Percentiles rank a stretch among this genome's conserved stretches.
phyloP scores from a whole-genome alignment of 2,113 vertebrate species.

The Elephantulus edwardii region DNA sequence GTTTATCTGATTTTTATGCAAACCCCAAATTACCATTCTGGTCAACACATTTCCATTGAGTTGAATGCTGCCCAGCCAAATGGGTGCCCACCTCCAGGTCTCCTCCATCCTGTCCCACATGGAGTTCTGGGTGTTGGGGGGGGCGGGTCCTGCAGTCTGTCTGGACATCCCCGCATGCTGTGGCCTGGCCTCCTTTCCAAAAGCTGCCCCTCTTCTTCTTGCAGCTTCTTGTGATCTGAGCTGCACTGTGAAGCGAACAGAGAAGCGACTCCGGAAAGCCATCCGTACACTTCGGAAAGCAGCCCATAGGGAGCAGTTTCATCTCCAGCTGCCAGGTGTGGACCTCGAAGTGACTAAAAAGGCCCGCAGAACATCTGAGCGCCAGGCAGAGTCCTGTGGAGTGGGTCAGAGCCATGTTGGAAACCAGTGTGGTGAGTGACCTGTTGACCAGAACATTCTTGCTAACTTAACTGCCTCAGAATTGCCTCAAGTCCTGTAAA shows the following conservation, averaged over 20 bases:
- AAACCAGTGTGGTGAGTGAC: slow-evolving; percentile 93
- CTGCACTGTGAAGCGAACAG: slow-evolving; percentile 91
- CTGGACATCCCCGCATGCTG: not conserved
- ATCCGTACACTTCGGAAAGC: slow-evolving; percentile 94
- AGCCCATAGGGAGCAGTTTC: slow-evolving; percentile 94
- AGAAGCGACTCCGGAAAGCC: slow-evolving; percentile 95
- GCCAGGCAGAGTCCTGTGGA: slow-evolving; percentile 85
- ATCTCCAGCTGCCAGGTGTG: slow-evolving; percentile 89
- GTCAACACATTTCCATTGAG: slow-evolving; percentile 54
- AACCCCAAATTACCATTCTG: slow-evolving; percentile 47
- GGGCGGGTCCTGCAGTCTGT: not conserved
- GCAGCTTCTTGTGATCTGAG: slow-evolving; percentile 93
- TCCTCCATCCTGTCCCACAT: not conserved
- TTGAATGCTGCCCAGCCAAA: slow-evolving; percentile 47
- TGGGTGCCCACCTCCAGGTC: not conserved
- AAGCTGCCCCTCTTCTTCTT: slow-evolving; percentile 47
- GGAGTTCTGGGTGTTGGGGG: not conserved
- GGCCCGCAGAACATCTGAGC: slow-evolving; percentile 79
- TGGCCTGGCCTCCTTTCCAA: not conserved
- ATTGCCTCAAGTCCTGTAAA: not conserved
- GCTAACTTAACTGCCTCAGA: not conserved
- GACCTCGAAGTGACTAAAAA: slow-evolving; percentile 90
- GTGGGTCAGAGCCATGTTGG: slow-evolving; percentile 87
- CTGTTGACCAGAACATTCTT: not conserved
- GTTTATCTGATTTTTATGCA: slow-evolving; percentile 55